These are phyloP conservation scores for Tamias sibiricus DNA, from an alignment of 2,113 vertebrate genomes.

Conservation along the genomic window DNA sequence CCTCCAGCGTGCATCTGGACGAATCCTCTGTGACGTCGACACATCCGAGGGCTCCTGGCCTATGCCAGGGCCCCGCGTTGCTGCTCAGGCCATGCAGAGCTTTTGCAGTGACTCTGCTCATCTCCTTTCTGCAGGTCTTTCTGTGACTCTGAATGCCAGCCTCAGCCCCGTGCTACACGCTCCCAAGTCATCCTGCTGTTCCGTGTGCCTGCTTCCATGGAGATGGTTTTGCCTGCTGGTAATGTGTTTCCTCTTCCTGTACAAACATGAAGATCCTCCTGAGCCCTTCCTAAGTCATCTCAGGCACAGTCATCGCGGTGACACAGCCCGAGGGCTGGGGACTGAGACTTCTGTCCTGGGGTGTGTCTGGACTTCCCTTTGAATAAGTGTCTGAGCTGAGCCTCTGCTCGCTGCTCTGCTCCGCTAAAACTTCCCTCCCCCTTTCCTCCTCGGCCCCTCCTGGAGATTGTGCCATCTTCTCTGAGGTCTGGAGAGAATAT, in stretches of 20 bases:
- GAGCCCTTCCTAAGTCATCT: neutral
- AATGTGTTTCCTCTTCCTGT: neutral
- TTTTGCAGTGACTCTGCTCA: neutral
- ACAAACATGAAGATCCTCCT: neutral
- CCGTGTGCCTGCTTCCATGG: no score
- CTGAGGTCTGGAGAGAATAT: neutral
- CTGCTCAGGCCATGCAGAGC: neutral
- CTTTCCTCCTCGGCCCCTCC: no score
- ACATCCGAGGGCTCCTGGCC: neutral
- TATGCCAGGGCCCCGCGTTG: neutral
- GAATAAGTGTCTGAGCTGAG: neutral
- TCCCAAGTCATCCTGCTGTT: fast-evolving
- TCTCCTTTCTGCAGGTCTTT: neutral
- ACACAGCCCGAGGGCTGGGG: no score
- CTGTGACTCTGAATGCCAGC: neutral
- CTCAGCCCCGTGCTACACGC: neutral
- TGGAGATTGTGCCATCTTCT: no score
- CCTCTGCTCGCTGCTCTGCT: neutral
- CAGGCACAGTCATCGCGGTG: neutral
- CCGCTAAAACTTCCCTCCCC: no score
- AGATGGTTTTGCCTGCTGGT: neutral
- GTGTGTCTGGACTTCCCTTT: neutral
- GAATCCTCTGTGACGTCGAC: neutral
- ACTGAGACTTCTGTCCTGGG: neutral
- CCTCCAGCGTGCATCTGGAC: neutral